Conservation (phyloP, 2,888 invertebrate species). For the Heliconius ismenius region DNA sequence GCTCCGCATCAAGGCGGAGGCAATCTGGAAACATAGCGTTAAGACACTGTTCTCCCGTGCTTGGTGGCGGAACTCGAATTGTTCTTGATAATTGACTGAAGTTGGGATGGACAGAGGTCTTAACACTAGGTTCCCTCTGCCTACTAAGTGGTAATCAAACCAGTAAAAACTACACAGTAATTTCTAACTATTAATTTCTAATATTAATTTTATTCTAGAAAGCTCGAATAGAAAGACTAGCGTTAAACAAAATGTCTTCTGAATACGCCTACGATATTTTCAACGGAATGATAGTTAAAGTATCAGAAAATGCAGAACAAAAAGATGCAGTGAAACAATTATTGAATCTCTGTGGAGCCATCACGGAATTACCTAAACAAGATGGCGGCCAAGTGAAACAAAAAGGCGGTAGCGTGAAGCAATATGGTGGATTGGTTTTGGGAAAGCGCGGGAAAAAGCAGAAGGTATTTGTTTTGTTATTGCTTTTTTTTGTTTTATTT, state of each 20-base stretch:
- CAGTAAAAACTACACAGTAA: background rate
- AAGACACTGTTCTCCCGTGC: background rate
- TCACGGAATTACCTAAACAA: constrained; percentile 40
- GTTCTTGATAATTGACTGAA: too few relatives aligned
- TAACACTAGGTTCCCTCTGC: too few relatives aligned
- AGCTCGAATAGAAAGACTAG: constrained; percentile 67
- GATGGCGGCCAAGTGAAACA: constrained; percentile 36
- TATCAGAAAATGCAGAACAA: constrained; percentile 55
- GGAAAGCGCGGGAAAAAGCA: constrained; percentile 42
- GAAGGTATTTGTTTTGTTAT: constrained; percentile 36
- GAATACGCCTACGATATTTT: constrained; percentile 72
- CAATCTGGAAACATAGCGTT: background rate
- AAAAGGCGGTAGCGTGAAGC: constrained; percentile 38
- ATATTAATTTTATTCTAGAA: constrained; percentile 55
- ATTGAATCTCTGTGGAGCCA: constrained; percentile 65
- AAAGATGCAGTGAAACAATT: constrained; percentile 57
- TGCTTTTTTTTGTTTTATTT: background rate
- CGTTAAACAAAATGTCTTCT: constrained; percentile 54
- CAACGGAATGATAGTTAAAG: constrained; percentile 58
- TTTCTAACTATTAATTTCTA: too few relatives aligned
- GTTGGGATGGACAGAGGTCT: too few relatives aligned
- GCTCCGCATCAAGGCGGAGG: background rate
- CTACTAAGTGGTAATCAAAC: background rate
- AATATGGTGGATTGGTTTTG: constrained; percentile 39
- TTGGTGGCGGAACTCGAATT: too few relatives aligned